Conservation (phyloP, 1,140 invertebrate genomes). For the Drosophila neocordata region DNA sequence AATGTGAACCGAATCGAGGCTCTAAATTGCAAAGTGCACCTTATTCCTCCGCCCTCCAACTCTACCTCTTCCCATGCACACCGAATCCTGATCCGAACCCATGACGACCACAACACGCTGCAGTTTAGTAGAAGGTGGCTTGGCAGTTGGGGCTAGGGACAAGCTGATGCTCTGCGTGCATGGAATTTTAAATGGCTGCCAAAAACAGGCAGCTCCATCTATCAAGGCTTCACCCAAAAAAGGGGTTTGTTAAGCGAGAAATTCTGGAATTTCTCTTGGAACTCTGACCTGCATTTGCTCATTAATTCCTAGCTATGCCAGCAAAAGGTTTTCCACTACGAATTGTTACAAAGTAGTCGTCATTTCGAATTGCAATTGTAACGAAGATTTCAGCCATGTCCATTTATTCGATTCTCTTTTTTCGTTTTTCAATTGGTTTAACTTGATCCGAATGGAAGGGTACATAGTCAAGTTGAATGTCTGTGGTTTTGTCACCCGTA, state of each 20-base stretch:
- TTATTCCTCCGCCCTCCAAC: background rate
- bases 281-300: slow-evolving; percentile 47
- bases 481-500: slow-evolving; percentile 22
- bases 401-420: slow-evolving; percentile 37
- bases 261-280: background rate
- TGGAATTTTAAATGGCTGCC: slow-evolving; percentile 65
- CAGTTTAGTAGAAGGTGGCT: slow-evolving; percentile 36
- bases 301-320: slow-evolving; percentile 43
- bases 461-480: background rate
- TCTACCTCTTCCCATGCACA: background rate
- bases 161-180: slow-evolving; percentile 45
- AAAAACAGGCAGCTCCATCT: slow-evolving; percentile 50
- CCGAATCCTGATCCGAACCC: background rate
- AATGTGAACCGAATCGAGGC: slow-evolving; percentile 46
- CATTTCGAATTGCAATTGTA: background rate
- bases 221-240: slow-evolving; percentile 25
- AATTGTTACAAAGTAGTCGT: background rate
- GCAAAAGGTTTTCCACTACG: background rate
- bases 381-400: slow-evolving; percentile 7
- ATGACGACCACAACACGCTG: slow-evolving; percentile 31
- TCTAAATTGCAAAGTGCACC: slow-evolving; percentile 59
- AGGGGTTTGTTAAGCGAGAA: background rate
- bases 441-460: background rate
- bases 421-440: slow-evolving; percentile 37
- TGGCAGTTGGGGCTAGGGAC: slow-evolving; percentile 6